Evolutionary conservation across 1,140 invertebrate genomes (phyloP).

Genomic region (Diprion similis): DNA sequence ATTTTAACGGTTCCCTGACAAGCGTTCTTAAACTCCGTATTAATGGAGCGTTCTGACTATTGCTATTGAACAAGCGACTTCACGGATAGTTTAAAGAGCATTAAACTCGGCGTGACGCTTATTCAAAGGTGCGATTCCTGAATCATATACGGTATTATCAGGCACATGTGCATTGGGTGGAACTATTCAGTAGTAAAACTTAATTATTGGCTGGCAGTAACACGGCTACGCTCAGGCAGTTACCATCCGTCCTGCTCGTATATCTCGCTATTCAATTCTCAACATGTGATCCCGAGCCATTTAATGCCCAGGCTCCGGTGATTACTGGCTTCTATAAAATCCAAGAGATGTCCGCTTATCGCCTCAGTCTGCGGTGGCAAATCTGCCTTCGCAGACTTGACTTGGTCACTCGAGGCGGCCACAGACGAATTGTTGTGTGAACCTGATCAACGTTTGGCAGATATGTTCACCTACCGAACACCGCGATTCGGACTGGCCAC

Average conservation of each 20-base stretch:
- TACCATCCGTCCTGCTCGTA: not conserved
- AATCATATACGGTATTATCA: not conserved
- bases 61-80: no score
- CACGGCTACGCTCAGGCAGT: constrained; percentile 13
- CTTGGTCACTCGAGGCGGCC: no score
- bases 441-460: not conserved
- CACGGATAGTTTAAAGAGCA: no score
- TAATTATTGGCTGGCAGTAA: constrained; percentile 38
- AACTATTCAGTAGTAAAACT: constrained; percentile 31
- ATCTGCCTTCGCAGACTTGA: constrained; percentile 9
- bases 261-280: constrained; percentile 6
- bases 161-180: not conserved
- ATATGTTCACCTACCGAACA: not conserved
- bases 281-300: constrained; percentile 20
- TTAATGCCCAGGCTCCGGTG: constrained; percentile 20
- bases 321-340: constrained; percentile 33
- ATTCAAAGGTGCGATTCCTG: not conserved
- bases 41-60: no score
- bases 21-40: no score
- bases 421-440: not conserved
- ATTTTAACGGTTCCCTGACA: no score
- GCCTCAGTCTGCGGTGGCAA: not conserved
- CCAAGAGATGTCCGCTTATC: not conserved
- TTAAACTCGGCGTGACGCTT: not conserved
- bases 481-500: not conserved